Evolutionary conservation across 2,113 vertebrate species (phyloP), one percentile per base, ranked within the genome.

Genomic region (Sylvilagus bachmani): DNA sequence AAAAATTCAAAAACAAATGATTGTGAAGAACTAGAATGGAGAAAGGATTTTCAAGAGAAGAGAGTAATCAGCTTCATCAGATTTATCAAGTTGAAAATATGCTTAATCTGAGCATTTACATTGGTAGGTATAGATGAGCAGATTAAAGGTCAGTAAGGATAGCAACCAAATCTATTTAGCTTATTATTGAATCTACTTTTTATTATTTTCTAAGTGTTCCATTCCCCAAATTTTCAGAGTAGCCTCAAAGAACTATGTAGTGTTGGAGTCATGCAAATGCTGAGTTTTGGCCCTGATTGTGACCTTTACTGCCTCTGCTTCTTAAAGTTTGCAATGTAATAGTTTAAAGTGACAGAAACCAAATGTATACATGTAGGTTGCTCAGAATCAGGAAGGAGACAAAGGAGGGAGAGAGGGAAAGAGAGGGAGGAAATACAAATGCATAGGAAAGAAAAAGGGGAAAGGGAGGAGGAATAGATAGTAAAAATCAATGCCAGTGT

Each of bases 301-400:
- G 7, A 10, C 70, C 16, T 36, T 87, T 10, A 58, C 33, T 82
- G 36, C 19, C 31, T 31, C 29, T 61, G 36, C n/a, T 10, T 90
- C 77, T 90, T 64, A 55, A 58, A 79, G 58, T 64, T 44, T 83
- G 9, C 33, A 80, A 36, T 77, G 92, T 66, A 33, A 55, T 95
- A 70, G 81, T 64, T 58, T 71, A 90, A 66, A 82, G 13, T 80
- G 61, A 24, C 55, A 38, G 10, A 80, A 77, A 67, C 70, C 49
- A 88, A 79, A 22, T 25, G 5, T n/a, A 33, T 83, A 12, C 19
- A 14, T 55, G 29, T 70, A 66, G 24, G 38, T 71, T 70, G 82
- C 71, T 19, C 33, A 17, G 17, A 75, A 91, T 44, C 44, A 74
- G 17, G 29, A 74, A 10, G 25, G 7, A 51, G 17, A 53, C 51